phyloP scores from a whole-genome alignment of 2,113 vertebrate species.

The Rhizomys pruinosus region DNA sequence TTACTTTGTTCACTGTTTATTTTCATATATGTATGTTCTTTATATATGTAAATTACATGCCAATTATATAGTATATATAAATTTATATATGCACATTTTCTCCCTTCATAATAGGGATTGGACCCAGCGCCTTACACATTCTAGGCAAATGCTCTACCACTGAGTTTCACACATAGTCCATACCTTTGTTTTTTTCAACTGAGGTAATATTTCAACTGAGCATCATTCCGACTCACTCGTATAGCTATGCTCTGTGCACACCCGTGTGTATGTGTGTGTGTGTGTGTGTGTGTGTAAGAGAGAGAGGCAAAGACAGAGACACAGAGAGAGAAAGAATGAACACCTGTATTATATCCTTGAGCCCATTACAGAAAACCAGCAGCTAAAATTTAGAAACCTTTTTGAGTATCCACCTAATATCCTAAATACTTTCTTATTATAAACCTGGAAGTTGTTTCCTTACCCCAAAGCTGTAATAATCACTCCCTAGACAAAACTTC shows the following conservation, averaged over 20 bases:
- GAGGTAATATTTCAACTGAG: neutral
- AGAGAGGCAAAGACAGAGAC: too few species aligned
- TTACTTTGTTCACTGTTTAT: neutral
- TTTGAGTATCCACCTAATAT: neutral
- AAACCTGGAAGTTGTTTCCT: neutral
- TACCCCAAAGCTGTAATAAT: constrained; percentile 15
- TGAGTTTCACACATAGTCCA: neutral
- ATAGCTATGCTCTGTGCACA: neutral
- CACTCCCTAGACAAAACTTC: constrained; percentile 1
- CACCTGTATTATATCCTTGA: too few species aligned
- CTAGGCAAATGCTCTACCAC: neutral
- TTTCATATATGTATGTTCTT: neutral
- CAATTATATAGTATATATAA: neutral
- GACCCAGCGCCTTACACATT: neutral
- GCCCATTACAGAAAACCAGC: neutral
- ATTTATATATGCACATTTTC: neutral
- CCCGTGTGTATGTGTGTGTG: neutral
- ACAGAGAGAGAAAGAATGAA: too few species aligned
- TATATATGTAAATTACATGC: neutral
- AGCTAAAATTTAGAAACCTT: neutral
- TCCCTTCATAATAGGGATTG: neutral
- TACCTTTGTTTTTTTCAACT: neutral
- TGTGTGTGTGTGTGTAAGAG: too few species aligned
- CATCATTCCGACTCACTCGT: neutral
- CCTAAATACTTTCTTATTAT: constrained; percentile 26